Evolutionary conservation across 2,797 vertebrate genomes (phyloP), one percentile per base, ranked within the genome.

Genomic region (Nyctibius grandis): DNA sequence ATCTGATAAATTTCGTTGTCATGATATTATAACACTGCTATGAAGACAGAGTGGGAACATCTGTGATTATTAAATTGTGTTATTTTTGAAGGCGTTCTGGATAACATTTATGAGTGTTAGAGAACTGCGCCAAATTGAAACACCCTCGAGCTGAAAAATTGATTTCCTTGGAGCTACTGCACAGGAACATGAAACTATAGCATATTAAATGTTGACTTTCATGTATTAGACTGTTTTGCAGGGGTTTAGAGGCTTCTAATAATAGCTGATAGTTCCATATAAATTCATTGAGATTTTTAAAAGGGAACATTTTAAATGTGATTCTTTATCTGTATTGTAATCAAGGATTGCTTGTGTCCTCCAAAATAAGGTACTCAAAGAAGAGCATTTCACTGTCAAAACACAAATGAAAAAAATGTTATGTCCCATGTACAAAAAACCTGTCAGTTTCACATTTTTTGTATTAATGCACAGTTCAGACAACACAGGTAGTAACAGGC

Each of bases 1-100:
- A 94, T 95, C 95, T 94, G 89, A 97, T 95, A 95, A 94, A 96
- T 93, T 89, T 96, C 63, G 92, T 91, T 96, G 96, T 96, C 81
- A 92, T 92, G 85, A 91, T 92, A 92, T 89, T 94, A 88, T 88
- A 96, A 57, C 68, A 53, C 61, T 80, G 85, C 63, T 95, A 90
- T 95, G 88, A 96, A 96, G 89, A 96, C 76, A 92, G 90, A 96
- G 93, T 84, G 81, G 70, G 76, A 96, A 95, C 88, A 96, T 93
- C 95, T 96, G 81, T 94, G 93, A 91, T 96, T 96, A 95, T 96
- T 93, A 95, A 96, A 96, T 89, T 89, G 84, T 93, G 91, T 95
- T 96, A 81, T 93, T 97, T 97, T 96, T 94, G 85, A 96, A 94
- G 67, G 59, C 16, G 1, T 93, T 94, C 90, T 92, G 89, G 85